A percentile compares a stretch with the other conserved stretches of the same genome.
phyloP scores from a whole-genome alignment of 2,888 invertebrate genomes.

The Cyclophora punctaria region DNA sequence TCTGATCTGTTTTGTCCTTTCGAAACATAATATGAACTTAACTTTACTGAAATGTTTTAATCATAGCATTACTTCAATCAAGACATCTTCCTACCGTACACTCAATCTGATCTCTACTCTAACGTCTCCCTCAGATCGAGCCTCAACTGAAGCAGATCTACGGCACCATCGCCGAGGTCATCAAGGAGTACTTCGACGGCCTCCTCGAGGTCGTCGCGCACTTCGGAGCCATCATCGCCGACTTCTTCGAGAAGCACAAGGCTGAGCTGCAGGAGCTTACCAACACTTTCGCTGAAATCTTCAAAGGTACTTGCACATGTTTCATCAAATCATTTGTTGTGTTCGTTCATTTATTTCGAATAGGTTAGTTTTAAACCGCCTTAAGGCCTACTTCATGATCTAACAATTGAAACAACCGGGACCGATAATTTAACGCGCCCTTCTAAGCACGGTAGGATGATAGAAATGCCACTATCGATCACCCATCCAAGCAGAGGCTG shows the following conservation, averaged over 20 bases:
- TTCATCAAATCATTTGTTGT: background rate
- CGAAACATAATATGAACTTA: background rate
- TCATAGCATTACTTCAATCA: background rate
- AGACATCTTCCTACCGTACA: background rate
- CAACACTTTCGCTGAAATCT: slow-evolving; percentile 64
- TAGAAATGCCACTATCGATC: no score
- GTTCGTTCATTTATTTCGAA: background rate
- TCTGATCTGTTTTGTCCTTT: background rate
- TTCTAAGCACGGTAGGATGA: no score
- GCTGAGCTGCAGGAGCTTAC: slow-evolving; percentile 78
- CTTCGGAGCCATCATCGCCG: slow-evolving; percentile 66
- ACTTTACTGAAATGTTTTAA: background rate
- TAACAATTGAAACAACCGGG: background rate
- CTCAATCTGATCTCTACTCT: no score
- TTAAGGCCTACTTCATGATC: background rate
- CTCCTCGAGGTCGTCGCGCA: slow-evolving; percentile 63
- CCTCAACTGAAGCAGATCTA: slow-evolving; percentile 52
- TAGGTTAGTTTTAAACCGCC: background rate
- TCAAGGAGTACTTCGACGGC: slow-evolving; percentile 55
- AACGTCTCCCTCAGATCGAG: slow-evolving; percentile 36
- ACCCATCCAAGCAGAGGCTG: no score
- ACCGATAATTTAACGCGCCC: no score
- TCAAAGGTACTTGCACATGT: slow-evolving; percentile 48
- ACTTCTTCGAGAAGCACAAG: slow-evolving; percentile 78
- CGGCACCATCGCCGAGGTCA: slow-evolving; percentile 41